Conservation (phyloP, 2,888 invertebrate genomes). For the Parthenolecanium corni region DNA sequence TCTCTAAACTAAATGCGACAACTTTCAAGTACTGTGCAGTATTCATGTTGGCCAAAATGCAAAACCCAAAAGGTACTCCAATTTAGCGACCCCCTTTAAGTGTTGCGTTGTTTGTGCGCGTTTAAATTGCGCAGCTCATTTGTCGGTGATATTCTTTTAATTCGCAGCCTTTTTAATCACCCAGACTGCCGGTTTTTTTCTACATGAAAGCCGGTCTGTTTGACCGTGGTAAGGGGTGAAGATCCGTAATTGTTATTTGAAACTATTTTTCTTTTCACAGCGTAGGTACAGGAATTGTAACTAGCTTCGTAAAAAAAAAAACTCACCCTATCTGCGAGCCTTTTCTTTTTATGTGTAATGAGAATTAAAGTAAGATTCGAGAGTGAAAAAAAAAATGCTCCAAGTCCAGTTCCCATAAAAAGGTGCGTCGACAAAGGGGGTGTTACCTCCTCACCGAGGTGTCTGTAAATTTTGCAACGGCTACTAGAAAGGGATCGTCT, state of each 20-base stretch:
- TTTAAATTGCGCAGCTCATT: background rate
- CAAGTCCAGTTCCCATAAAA: background rate
- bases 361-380: background rate
- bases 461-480: slow-evolving; percentile 9
- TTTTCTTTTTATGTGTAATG: background rate
- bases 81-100: background rate
- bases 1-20: too few relatives aligned
- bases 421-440: background rate
- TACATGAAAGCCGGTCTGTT: background rate
- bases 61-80: background rate
- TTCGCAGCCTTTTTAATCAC: slow-evolving; percentile 1
- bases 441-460: background rate
- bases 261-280: background rate
- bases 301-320: background rate
- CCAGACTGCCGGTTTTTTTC: background rate
- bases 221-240: background rate
- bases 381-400: background rate
- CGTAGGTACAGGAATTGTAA: background rate
- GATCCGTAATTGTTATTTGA: slow-evolving; percentile 8
- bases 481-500: background rate
- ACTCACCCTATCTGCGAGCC: background rate
- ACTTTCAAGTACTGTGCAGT: too few relatives aligned
- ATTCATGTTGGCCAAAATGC: too few relatives aligned
- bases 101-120: background rate
- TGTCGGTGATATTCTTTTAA: background rate